phyloP scores from a whole-genome alignment of 2,888 invertebrate species.

The Stenotaenia linearis region DNA sequence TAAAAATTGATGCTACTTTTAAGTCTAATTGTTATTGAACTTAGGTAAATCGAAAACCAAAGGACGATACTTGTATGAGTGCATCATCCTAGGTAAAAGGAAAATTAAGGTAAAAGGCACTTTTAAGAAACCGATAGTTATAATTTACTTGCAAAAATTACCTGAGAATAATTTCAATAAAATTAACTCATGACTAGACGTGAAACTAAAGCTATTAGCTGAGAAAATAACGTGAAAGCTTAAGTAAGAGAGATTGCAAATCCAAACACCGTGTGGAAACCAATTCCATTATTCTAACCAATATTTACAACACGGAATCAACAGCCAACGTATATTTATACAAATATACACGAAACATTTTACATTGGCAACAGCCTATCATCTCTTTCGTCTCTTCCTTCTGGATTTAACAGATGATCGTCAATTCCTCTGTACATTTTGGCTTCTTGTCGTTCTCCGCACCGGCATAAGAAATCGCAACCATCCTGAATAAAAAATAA shows the following conservation, averaged over 20 bases:
- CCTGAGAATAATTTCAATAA: background rate
- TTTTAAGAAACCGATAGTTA: background rate
- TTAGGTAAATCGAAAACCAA: too few relatives aligned
- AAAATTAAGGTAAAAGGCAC: background rate
- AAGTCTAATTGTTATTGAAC: too few relatives aligned
- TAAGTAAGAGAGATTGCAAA: background rate
- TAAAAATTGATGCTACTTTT: too few relatives aligned
- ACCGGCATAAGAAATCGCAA: constrained; percentile 47
- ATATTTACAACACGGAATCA: background rate
- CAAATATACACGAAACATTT: too few relatives aligned
- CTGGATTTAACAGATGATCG: constrained; percentile 42
- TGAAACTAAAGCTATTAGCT: background rate
- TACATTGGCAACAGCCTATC: constrained; percentile 47
- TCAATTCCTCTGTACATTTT: constrained; percentile 46
- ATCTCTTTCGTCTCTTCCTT: constrained; percentile 39
- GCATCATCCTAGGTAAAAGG: too few relatives aligned
- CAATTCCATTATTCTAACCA: background rate
- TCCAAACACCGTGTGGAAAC: background rate
- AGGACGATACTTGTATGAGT: too few relatives aligned
- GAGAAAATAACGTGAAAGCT: too few relatives aligned
- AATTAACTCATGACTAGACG: background rate
- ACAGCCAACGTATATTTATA: too few relatives aligned
- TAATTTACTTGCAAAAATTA: background rate
- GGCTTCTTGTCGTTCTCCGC: constrained; percentile 40
- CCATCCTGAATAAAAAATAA: constrained; percentile 48